phyloP scores from a whole-genome alignment of 1,140 invertebrate species.

The Megalonaias nervosa region DNA sequence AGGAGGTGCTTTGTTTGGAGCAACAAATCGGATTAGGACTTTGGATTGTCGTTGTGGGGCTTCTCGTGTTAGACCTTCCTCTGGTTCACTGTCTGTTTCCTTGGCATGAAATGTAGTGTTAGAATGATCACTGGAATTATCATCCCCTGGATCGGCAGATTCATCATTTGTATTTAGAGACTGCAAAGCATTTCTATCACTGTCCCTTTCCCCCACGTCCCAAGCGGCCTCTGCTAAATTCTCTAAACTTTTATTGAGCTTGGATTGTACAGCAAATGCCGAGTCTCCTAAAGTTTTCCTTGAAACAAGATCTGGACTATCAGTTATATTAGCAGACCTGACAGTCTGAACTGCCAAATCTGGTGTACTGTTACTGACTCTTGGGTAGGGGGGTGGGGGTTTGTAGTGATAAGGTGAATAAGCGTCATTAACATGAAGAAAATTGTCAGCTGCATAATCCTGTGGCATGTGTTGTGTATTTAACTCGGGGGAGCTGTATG shows the following conservation, averaged over 20 bases:
- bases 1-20: conserved; percentile 61
- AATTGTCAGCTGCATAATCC: conserved; percentile 70
- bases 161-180: conserved; percentile 4
- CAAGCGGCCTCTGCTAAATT: conserved; percentile 47
- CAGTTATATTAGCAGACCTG: conserved; percentile 25
- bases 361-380: conserved; percentile 84
- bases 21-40: conserved; percentile 60
- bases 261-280: conserved; percentile 42
- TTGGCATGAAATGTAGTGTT: conserved; percentile 62
- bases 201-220: conserved; percentile 13
- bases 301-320: conserved; percentile 83
- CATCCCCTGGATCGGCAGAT: conserved; percentile 44
- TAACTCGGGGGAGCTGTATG: conserved; percentile 73
- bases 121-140: conserved; percentile 63
- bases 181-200: no score
- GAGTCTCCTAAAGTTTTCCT: conserved; percentile 52
- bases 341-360: conserved; percentile 78
- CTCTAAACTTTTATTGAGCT: conserved; percentile 56
- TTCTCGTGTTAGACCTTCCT: conserved; percentile 29
- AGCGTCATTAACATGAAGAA: conserved; percentile 65
- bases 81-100: conserved; percentile 52
- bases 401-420: conserved; percentile 80
- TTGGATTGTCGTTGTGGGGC: conserved; percentile 45
- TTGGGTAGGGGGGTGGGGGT: conserved; percentile 84
- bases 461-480: conserved; percentile 60